Evolutionary conservation across 2,797 vertebrate species (phyloP).

Genomic region (Holocentrus rufus): DNA sequence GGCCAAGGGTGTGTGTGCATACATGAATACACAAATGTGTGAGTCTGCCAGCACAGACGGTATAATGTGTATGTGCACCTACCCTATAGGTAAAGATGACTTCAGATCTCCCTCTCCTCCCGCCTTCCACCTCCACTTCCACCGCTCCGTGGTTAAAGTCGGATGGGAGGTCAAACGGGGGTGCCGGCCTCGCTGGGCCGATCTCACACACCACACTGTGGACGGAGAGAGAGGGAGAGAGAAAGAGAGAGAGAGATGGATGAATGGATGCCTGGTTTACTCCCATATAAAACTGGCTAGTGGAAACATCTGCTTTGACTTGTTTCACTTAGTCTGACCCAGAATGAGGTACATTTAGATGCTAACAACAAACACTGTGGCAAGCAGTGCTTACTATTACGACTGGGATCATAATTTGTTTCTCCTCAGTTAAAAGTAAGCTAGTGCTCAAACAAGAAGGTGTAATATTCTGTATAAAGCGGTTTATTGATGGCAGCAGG

Average conservation of each 20-base stretch:
- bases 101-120: slow-evolving; percentile 79
- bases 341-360: too few relatives aligned
- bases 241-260: background rate
- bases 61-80: slow-evolving; percentile 36
- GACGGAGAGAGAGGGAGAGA: slow-evolving; percentile 2
- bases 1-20: background rate
- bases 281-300: too few relatives aligned
- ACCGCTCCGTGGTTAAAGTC: slow-evolving; percentile 61
- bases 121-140: slow-evolving; percentile 82
- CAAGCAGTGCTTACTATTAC: too few relatives aligned
- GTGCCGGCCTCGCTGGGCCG: slow-evolving; percentile 56
- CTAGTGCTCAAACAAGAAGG: background rate
- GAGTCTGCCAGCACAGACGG: background rate
- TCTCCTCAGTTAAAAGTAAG: too few relatives aligned
- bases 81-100: slow-evolving; percentile 88
- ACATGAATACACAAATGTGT: background rate
- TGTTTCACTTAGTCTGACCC: too few relatives aligned
- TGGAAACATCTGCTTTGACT: too few relatives aligned
- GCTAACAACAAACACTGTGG: too few relatives aligned
- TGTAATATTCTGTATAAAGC: background rate
- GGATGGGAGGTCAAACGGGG: slow-evolving; percentile 48
- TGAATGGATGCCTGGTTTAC: too few relatives aligned
- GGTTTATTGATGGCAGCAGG: slow-evolving; percentile 4
- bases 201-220: slow-evolving; percentile 91
- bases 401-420: too few relatives aligned